Evolutionary conservation across 2,888 invertebrate genomes (phyloP).

Genomic region (Acleris holmiana): DNA sequence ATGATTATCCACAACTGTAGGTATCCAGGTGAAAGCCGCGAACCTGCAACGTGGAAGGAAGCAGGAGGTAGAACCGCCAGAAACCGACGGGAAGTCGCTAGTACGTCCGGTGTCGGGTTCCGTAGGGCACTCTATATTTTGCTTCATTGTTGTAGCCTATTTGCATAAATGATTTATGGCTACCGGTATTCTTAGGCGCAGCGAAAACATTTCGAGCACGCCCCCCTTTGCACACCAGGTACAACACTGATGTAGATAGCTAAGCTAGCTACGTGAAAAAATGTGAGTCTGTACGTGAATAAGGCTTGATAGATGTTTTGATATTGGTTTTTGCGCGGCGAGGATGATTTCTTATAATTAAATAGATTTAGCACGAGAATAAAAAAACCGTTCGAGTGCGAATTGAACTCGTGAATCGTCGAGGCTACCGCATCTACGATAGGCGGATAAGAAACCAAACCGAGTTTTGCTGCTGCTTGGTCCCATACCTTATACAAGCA

Average conservation of each 20-base stretch:
- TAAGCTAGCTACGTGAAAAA: no score
- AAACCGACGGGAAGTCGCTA: conserved; percentile 63
- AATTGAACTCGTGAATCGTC: no score
- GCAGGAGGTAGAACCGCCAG: conserved; percentile 63
- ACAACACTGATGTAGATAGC: neutral
- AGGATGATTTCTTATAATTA: no score
- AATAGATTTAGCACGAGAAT: no score
- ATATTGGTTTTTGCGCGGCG: no score
- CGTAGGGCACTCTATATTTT: conserved; percentile 65
- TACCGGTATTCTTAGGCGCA: conserved; percentile 54
- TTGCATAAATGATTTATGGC: conserved; percentile 72
- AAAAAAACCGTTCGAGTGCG: no score
- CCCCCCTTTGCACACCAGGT: conserved; percentile 19
- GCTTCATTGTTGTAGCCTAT: conserved; percentile 68
- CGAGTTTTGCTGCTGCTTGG: no score
- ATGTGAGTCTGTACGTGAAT: no score
- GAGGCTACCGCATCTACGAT: no score
- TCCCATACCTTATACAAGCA: no score
- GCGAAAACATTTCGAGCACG: conserved; percentile 39
- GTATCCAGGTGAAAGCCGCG: neutral
- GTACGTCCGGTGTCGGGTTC: conserved; percentile 63
- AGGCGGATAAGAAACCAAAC: no score
- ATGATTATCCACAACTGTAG: neutral
- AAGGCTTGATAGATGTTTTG: no score
- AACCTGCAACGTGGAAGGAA: conserved; percentile 49